Percentiles rank a stretch among this genome's conserved stretches.
phyloP scores from a whole-genome alignment of 2,797 vertebrate genomes.

The Amazona ochrocephala region DNA sequence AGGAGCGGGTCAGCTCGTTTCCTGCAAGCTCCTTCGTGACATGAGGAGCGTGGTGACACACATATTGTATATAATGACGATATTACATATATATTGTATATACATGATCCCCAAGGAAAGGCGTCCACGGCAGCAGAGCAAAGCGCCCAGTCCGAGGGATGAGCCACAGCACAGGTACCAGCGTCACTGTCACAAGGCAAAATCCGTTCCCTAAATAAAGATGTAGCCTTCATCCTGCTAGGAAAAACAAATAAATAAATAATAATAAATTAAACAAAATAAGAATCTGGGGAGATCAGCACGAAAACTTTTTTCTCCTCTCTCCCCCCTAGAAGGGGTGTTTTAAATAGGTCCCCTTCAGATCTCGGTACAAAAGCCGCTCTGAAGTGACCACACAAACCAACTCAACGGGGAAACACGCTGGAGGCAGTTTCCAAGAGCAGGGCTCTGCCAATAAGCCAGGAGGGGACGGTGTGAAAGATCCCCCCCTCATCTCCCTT shows the following conservation, averaged over 20 bases:
- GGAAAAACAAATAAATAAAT: neutral
- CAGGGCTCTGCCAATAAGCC: neutral
- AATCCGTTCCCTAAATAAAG: neutral
- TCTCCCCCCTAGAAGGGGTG: neutral
- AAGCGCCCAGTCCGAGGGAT: neutral
- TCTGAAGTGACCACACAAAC: conserved; percentile 7
- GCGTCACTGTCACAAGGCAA: neutral
- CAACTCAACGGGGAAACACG: neutral
- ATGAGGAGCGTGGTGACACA: neutral
- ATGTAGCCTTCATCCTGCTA: neutral
- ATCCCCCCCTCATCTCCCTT: no score
- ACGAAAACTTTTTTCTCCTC: neutral
- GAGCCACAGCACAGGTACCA: neutral
- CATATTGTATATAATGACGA: neutral
- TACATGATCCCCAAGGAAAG: neutral
- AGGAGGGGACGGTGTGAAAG: neutral
- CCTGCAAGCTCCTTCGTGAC: neutral
- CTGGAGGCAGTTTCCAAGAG: neutral
- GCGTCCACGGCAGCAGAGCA: neutral
- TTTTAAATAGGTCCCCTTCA: conserved; percentile 2
- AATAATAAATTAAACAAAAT: no score
- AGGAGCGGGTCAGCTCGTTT: neutral
- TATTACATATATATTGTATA: rapidly evolving
- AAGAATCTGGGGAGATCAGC: neutral
- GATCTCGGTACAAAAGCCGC: neutral